Evolutionary conservation across 2,113 vertebrate genomes (phyloP).

Genomic region (Marcusenius ussheri): DNA sequence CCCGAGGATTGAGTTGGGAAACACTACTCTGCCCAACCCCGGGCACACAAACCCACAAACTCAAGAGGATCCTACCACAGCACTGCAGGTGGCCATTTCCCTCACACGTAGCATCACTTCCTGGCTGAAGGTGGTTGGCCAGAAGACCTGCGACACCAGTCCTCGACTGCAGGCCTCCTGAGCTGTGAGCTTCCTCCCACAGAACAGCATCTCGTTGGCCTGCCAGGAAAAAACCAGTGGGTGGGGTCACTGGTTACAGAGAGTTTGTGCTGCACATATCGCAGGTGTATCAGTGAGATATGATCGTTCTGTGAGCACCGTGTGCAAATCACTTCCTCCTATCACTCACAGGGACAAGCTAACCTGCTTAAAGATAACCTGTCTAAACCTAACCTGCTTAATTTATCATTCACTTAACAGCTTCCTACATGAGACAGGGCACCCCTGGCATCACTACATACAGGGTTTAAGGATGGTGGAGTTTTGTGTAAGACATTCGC

Average conservation of each 20-base stretch:
- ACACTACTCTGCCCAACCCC: not conserved
- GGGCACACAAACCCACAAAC: not conserved
- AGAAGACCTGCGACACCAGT: conserved; percentile 94
- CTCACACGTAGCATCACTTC: conserved; percentile 95
- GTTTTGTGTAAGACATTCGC: not conserved
- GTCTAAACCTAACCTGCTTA: not conserved
- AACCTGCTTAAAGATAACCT: not conserved
- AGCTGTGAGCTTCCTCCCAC: conserved; percentile 88
- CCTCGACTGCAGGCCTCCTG: conserved; percentile 93
- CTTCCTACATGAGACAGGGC: not conserved
- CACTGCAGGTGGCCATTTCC: conserved; percentile 93
- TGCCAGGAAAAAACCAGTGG: conserved; percentile 46
- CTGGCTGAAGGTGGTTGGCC: conserved; percentile 97
- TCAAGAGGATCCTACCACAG: conserved; percentile 70
- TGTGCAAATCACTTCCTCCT: not conserved
- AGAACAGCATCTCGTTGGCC: conserved; percentile 98
- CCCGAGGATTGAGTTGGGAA: not conserved
- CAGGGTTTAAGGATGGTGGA: not conserved
- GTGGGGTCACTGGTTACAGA: not conserved
- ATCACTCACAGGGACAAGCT: not conserved
- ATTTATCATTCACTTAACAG: not conserved
- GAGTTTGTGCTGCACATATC: not conserved
- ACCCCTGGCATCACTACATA: not conserved
- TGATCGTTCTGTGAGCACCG: not conserved
- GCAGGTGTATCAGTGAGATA: not conserved